Conservation (phyloP, 2,797 vertebrate genomes). For the Calcarius lapponicus region DNA sequence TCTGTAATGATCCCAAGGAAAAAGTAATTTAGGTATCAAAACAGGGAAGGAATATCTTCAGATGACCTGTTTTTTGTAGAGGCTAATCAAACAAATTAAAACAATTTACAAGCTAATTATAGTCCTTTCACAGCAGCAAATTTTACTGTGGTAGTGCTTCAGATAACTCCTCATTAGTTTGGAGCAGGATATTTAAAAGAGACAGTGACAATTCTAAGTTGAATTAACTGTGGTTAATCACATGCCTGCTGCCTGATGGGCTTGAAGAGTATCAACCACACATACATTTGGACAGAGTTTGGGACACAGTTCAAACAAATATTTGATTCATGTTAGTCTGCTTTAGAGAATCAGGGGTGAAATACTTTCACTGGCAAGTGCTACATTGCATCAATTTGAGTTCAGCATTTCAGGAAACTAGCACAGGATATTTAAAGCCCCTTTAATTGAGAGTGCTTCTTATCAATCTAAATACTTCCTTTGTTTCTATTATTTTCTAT, state of each 20-base stretch:
- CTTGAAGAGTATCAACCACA: neutral
- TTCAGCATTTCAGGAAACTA: neutral
- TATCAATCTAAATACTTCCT: neutral
- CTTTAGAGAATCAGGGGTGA: neutral
- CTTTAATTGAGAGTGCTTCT: neutral
- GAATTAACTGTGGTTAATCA: neutral
- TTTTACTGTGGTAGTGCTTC: neutral
- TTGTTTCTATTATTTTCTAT: neutral
- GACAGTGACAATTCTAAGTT: neutral
- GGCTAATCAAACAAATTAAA: slow-evolving; percentile 49
- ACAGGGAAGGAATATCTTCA: slow-evolving; percentile 27
- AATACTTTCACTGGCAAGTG: neutral
- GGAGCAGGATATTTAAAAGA: neutral
- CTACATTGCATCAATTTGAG: neutral
- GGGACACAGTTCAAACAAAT: neutral
- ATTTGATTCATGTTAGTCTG: neutral
- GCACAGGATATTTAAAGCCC: neutral
- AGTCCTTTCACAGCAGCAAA: neutral
- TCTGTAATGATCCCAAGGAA: neutral
- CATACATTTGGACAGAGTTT: neutral
- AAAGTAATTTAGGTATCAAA: slow-evolving; percentile 49
- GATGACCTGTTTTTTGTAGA: slow-evolving; percentile 20
- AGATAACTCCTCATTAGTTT: neutral
- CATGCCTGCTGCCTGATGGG: neutral
- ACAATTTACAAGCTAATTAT: slow-evolving; percentile 24